These are phyloP conservation scores for Apocrypta bakeri DNA, from an alignment of 1,140 invertebrate genomes.

Conservation along the genomic window DNA sequence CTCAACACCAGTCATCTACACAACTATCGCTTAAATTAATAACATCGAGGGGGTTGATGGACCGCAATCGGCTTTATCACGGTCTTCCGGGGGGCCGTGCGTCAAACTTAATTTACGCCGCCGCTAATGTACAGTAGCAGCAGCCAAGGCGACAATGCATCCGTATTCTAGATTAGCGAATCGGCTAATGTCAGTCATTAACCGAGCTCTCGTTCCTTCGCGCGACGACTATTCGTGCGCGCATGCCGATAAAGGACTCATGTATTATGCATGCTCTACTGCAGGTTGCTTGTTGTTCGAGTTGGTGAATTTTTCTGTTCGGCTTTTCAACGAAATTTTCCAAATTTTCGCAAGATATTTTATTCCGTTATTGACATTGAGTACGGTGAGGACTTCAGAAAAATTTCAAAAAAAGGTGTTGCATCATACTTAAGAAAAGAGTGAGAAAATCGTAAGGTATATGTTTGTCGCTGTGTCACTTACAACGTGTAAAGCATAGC, in stretches of 20 bases:
- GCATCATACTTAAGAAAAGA: no score
- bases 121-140: slow-evolving; percentile 3
- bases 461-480: no score
- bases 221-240: background rate
- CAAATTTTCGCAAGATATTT: no score
- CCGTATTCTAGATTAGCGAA: slow-evolving; percentile 55
- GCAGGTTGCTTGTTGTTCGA: background rate
- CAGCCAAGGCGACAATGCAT: background rate
- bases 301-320: background rate
- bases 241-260: slow-evolving; percentile 31
- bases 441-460: no score
- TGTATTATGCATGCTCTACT: slow-evolving; percentile 3
- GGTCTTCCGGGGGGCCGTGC: slow-evolving; percentile 3
- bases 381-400: no score
- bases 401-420: no score
- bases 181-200: slow-evolving; percentile 59
- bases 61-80: slow-evolving; percentile 8
- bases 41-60: background rate
- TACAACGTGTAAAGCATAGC: no score
- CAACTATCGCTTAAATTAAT: background rate
- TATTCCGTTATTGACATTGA: no score
- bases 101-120: slow-evolving; percentile 37
- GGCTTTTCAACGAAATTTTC: background rate
- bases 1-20: background rate
- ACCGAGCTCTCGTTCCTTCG: slow-evolving; percentile 42